Evolutionary conservation across 2,888 invertebrate species (phyloP).

Genomic region (Ceriagrion tenellum): DNA sequence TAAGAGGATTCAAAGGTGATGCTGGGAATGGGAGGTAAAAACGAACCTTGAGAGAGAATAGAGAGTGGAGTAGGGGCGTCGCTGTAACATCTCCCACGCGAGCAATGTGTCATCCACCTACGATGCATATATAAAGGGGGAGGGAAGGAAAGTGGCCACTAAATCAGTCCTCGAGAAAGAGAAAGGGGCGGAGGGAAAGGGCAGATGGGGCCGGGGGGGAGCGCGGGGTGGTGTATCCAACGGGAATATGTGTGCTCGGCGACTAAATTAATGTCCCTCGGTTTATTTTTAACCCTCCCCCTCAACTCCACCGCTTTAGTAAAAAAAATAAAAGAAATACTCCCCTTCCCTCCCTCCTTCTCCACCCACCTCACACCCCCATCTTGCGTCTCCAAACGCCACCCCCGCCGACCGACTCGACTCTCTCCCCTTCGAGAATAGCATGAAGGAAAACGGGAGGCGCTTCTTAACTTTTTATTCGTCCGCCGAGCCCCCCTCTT

Average conservation of each 20-base stretch:
- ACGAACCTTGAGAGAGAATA: not conserved
- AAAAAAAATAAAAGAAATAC: not conserved
- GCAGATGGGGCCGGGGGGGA: too few species aligned
- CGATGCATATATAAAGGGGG: conserved; percentile 42
- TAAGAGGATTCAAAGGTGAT: too few species aligned
- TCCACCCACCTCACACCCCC: not conserved
- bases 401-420: not conserved
- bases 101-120: conserved; percentile 64
- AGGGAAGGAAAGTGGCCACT: conserved; percentile 51
- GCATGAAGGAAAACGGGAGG: not conserved
- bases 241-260: conserved; percentile 39
- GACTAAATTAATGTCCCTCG: conserved; percentile 38
- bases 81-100: conserved; percentile 61
- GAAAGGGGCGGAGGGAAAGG: not conserved
- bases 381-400: too few species aligned
- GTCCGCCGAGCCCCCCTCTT: not conserved
- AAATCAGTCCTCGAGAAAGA: conserved; percentile 53
- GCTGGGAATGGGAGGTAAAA: not conserved
- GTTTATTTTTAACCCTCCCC: conserved; percentile 38
- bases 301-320: not conserved
- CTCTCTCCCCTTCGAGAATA: not conserved
- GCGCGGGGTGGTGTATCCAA: not conserved
- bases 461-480: not conserved
- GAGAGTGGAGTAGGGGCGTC: conserved; percentile 51
- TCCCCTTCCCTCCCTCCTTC: not conserved